A percentile compares a stretch with the other conserved stretches of the same genome.
Evolutionary conservation across 1,140 invertebrate species (phyloP).

Genomic region (Zaprionus nigranus): DNA sequence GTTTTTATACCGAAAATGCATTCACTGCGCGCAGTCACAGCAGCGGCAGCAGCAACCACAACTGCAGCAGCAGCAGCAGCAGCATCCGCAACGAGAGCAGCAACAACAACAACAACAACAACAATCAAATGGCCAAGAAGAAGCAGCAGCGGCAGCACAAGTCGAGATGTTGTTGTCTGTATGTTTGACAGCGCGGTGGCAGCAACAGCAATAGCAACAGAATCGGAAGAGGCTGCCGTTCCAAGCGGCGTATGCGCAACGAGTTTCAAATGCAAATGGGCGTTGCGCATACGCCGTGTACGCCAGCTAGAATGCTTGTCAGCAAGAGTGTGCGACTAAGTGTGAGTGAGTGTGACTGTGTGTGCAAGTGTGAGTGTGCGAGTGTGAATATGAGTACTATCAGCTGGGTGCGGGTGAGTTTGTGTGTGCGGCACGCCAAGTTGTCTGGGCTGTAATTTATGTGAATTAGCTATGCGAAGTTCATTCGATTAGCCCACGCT

Average conservation of each 20-base stretch:
- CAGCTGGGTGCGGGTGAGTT: slow-evolving; percentile 9
- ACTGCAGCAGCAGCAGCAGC: slow-evolving; percentile 32
- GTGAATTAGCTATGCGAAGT: slow-evolving; percentile 79
- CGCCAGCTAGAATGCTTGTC: slow-evolving; percentile 1
- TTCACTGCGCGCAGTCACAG: slow-evolving; percentile 53
- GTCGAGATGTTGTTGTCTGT: slow-evolving; percentile 40
- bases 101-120: slow-evolving; percentile 19
- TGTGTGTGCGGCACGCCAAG: slow-evolving; percentile 39
- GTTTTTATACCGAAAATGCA: slow-evolving; percentile 83
- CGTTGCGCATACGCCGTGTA: slow-evolving; percentile 80
- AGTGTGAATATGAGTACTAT: slow-evolving; percentile 5
- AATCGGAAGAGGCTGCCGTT: slow-evolving; percentile 69
- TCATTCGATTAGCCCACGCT: slow-evolving; percentile 74
- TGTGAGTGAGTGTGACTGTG: neutral
- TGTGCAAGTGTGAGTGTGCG: slow-evolving; percentile 8
- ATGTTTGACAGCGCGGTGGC: slow-evolving; percentile 40
- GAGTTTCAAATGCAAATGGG: slow-evolving; percentile 82
- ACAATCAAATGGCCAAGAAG: slow-evolving; percentile 28
- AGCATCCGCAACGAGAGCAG: slow-evolving; percentile 73
- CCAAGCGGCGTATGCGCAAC: slow-evolving; percentile 81
- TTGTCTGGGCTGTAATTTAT: slow-evolving; percentile 73
- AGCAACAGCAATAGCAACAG: slow-evolving; percentile 44
- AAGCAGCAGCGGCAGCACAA: slow-evolving; percentile 4
- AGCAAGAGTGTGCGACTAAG: neutral
- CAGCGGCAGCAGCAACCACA: slow-evolving; percentile 31